phyloP scores from a whole-genome alignment of 2,113 vertebrate genomes.

The Capreolus pygargus region DNA sequence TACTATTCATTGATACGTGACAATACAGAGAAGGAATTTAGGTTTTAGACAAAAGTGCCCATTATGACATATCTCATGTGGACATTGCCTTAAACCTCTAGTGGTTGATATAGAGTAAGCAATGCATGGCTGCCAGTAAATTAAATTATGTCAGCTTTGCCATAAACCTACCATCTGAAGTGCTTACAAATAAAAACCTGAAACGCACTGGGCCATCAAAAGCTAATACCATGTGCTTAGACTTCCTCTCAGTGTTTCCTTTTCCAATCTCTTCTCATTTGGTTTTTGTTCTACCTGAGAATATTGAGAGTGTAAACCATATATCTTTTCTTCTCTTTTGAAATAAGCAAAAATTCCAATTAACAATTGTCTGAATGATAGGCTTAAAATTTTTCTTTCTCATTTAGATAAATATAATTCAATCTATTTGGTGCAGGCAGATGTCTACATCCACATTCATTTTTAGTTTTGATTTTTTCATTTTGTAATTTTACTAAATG shows the following conservation, averaged over 20 bases:
- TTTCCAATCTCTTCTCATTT: background rate
- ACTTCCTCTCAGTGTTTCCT: background rate
- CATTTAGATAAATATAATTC: background rate
- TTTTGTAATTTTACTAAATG: background rate
- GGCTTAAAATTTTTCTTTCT: background rate
- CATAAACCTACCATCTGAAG: fast-evolving
- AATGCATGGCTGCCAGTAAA: background rate
- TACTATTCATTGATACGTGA: background rate
- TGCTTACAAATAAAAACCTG: background rate
- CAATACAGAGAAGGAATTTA: background rate
- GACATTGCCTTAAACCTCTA: background rate
- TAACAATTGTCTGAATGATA: background rate
- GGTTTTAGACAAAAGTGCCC: background rate
- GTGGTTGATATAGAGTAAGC: background rate
- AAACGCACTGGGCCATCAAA: background rate
- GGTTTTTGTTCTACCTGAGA: background rate
- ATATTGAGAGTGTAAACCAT: background rate
- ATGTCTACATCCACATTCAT: background rate
- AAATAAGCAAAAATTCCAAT: conserved; percentile 1
- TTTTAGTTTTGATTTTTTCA: background rate
- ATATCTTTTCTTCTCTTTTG: background rate
- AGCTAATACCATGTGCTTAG: background rate
- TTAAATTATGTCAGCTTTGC: background rate
- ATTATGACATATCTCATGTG: background rate
- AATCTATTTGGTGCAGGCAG: background rate